A percentile compares a stretch with the other conserved stretches of the same genome.
Evolutionary conservation across 2,113 vertebrate species (phyloP).

Genomic region (Arvicanthis niloticus): DNA sequence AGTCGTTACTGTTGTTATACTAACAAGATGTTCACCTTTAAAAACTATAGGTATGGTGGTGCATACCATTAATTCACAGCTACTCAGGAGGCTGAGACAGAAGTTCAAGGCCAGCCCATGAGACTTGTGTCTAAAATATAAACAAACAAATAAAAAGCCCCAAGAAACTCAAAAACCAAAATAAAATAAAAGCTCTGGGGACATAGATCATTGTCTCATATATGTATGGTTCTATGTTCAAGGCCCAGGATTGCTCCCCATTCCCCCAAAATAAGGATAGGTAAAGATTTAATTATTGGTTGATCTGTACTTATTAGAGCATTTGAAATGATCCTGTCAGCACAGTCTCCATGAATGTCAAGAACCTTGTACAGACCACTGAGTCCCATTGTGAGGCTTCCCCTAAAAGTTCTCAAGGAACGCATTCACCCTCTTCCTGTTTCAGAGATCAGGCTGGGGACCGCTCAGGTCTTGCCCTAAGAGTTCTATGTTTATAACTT

Average conservation of each 20-base stretch:
- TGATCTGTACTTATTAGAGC: neutral
- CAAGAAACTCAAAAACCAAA: neutral
- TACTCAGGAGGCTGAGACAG: neutral
- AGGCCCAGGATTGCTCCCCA: neutral
- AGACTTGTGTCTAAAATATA: neutral
- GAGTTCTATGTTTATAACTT: constrained; percentile 22
- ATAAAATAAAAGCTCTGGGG: neutral
- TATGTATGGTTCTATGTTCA: neutral
- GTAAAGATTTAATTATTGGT: neutral
- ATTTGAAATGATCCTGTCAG: neutral
- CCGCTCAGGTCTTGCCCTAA: constrained; percentile 1
- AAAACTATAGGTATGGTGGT: neutral
- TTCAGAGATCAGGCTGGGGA: constrained; percentile 7
- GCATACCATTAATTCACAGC: neutral
- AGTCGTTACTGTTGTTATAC: neutral
- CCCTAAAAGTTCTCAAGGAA: neutral
- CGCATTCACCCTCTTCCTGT: neutral
- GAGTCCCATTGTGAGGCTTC: neutral
- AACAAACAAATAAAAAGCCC: neutral
- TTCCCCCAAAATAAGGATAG: neutral
- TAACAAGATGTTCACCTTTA: neutral
- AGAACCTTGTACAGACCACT: too few relatives aligned
- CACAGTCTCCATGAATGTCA: neutral
- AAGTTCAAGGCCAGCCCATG: neutral
- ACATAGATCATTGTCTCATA: neutral